These are phyloP conservation scores for Rhinella marina DNA, from an alignment of 2,797 vertebrate species.

Conservation along the genomic window DNA sequence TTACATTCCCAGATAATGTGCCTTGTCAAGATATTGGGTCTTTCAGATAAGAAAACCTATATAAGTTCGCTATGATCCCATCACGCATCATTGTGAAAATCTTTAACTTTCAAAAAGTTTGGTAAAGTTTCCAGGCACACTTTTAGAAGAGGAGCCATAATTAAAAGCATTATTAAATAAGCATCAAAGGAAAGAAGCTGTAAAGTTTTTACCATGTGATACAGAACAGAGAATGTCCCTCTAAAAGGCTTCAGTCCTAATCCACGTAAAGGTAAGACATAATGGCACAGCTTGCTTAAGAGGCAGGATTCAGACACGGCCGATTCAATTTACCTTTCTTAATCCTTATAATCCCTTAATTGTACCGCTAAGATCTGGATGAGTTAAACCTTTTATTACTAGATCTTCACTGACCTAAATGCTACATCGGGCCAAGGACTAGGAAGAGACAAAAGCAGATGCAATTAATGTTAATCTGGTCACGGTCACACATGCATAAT, in stretches of 20 bases:
- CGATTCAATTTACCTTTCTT: slow-evolving; percentile 51
- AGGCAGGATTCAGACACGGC: slow-evolving; percentile 27
- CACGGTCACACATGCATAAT: slow-evolving; percentile 25
- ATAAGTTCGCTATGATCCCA: not conserved
- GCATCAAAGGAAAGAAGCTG: not conserved
- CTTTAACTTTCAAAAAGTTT: not conserved
- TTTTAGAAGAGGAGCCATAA: not conserved
- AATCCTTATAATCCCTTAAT: slow-evolving; percentile 59
- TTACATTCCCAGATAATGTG: not conserved
- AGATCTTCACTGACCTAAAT: slow-evolving; percentile 47
- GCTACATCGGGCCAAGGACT: slow-evolving; percentile 43
- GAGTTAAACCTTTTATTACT: slow-evolving; percentile 46
- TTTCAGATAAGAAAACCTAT: not conserved
- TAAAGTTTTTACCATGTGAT: not conserved
- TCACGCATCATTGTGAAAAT: not conserved
- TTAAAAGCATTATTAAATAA: not conserved
- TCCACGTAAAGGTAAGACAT: slow-evolving; percentile 26
- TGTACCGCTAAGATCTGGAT: slow-evolving; percentile 37
- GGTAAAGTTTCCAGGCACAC: not conserved
- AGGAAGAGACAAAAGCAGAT: slow-evolving; percentile 32
- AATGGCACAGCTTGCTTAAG: slow-evolving; percentile 36
- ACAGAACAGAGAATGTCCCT: not conserved
- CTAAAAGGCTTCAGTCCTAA: not conserved
- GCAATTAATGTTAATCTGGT: slow-evolving; percentile 54
- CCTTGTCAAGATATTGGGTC: not conserved